Evolutionary conservation across 1,140 invertebrate genomes (phyloP).

Genomic region (Drosophila mauritiana): DNA sequence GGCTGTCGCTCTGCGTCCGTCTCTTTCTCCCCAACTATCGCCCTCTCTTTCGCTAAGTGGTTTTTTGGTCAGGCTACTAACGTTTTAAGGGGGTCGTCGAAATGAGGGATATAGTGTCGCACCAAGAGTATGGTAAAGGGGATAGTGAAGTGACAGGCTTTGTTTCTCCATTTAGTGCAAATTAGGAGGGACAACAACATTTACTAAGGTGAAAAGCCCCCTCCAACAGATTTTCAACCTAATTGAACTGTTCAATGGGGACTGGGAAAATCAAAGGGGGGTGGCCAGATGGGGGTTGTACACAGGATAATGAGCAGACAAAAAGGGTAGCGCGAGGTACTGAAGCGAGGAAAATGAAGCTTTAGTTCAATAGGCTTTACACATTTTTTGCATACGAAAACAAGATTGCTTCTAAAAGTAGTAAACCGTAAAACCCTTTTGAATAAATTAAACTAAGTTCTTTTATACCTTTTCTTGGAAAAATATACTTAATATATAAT

Average conservation of each 20-base stretch:
- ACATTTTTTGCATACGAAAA: background rate
- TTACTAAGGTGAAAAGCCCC: slow-evolving; percentile 30
- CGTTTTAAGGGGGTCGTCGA: slow-evolving; percentile 2
- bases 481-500: too few relatives aligned
- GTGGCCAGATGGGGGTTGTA: background rate
- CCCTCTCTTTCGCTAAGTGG: slow-evolving; percentile 34
- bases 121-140: background rate
- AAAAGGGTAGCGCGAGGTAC: background rate
- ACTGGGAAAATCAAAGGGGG: too few relatives aligned
- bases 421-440: background rate
- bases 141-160: slow-evolving; percentile 21
- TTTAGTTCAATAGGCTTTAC: background rate
- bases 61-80: slow-evolving; percentile 45
- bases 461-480: too few relatives aligned
- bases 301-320: slow-evolving; percentile 4
- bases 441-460: background rate
- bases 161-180: slow-evolving; percentile 34
- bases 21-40: slow-evolving; percentile 8
- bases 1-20: slow-evolving; percentile 8
- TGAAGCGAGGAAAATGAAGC: background rate
- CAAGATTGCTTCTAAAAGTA: background rate
- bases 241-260: slow-evolving; percentile 35
- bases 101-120: slow-evolving; percentile 8
- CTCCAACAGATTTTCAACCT: slow-evolving; percentile 27
- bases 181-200: slow-evolving; percentile 32